Base-by-base conservation (phyloP, 2,888 invertebrate genomes). In the Anorthoa munda region DNA sequence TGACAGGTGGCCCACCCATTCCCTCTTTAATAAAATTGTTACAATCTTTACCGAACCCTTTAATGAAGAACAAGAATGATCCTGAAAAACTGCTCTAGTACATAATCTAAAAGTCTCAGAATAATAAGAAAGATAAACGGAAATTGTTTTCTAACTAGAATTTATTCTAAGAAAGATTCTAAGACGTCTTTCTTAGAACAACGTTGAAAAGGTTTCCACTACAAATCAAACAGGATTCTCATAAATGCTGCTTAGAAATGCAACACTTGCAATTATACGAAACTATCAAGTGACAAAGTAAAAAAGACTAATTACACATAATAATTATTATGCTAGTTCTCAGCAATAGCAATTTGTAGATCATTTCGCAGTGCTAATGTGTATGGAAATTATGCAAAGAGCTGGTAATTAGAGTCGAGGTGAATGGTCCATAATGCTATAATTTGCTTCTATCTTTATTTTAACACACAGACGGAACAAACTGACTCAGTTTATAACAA, bases 381-480 rank as follows among this genome's bases (percentile, higher is more conserved):
- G 91, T 92, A 93, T 93, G 93, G 92, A 95, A 94, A 94, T 94
- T 95, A 95, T 93, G 93, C 93, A 93, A 94, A 94, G 91, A 94
- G 91, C 90, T 85, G 87, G 93, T 93, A 95, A 95, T 95, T 95
- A 95, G 90, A 93, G 87, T 86, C 85, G 92, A 94, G 93, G 92
- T 92, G 93, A 95, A 94, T 89, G 93, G 87, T 92, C 93, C 89
- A 90, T 92, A 90, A 92, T 92, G 90, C 90, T 91, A 92, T 92
- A 92, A 92, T 93, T 92, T 93, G 90, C 91, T 89, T 87, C 86
- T 88, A 88, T 90, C 90, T 89, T 91, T 90, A 91, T 91, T 90
- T 91, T 90, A 89, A 88, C 84, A 79, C 77, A 82, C 84, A 77
- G 61, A 76, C 65, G 60, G 58, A 75, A 84, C 75, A 72, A 84